phyloP scores from a whole-genome alignment of 2,113 vertebrate species.

The Heloderma charlesbogerti region DNA sequence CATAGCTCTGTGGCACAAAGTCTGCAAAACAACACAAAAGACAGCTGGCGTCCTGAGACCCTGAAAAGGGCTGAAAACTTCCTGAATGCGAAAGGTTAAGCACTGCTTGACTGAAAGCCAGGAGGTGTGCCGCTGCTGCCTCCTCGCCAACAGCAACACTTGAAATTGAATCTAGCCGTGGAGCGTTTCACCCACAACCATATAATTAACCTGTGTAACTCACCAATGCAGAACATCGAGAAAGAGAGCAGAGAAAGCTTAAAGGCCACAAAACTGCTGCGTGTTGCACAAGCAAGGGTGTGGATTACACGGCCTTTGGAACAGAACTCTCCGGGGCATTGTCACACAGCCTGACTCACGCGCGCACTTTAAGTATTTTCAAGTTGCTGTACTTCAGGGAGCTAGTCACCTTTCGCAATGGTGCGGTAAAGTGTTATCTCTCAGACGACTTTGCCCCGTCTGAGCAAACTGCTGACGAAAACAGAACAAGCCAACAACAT shows the following conservation, averaged over 20 bases:
- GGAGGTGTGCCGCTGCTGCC: neutral
- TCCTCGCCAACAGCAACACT: neutral
- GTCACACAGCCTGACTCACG: neutral
- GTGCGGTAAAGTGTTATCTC: no score
- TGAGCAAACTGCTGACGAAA: neutral
- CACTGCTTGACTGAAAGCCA: neutral
- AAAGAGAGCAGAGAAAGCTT: neutral
- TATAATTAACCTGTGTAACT: slow-evolving; percentile 15
- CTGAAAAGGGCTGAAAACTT: neutral
- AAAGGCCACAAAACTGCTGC: neutral
- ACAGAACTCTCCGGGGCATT: neutral
- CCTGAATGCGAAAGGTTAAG: neutral
- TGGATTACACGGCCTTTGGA: neutral
- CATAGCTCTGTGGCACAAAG: neutral
- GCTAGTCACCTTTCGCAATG: neutral
- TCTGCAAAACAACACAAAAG: neutral
- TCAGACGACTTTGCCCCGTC: no score
- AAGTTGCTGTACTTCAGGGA: neutral
- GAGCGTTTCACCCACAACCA: neutral
- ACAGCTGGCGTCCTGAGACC: neutral
- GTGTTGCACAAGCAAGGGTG: neutral
- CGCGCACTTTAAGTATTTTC: neutral
- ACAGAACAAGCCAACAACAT: neutral
- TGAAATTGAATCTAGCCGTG: neutral
- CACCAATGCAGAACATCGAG: neutral